These are phyloP conservation scores for Maniola hyperantus DNA, from an alignment of 2,888 invertebrate genomes.

Conservation along the genomic window DNA sequence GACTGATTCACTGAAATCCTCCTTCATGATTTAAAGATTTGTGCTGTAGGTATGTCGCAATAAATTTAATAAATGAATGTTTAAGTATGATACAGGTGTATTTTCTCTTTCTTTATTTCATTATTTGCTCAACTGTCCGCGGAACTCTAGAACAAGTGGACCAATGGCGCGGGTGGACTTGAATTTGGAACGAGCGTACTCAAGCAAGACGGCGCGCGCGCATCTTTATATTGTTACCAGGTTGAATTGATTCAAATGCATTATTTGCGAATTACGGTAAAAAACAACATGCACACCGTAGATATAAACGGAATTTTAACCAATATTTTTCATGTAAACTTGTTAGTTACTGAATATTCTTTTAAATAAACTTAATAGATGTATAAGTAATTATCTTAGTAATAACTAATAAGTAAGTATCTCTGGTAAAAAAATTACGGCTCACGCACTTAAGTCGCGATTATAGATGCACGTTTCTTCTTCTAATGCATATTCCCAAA, in stretches of 20 bases:
- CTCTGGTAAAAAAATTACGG: too few species aligned
- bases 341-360: too few species aligned
- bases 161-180: conserved; percentile 47
- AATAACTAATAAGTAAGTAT: too few species aligned
- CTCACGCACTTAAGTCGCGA: too few species aligned
- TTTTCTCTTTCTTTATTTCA: conserved; percentile 1
- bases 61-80: background rate
- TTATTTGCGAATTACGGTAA: conserved; percentile 22
- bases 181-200: conserved; percentile 51
- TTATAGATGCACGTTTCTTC: too few species aligned
- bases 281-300: too few species aligned
- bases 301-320: background rate
- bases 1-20: too few species aligned
- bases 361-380: too few species aligned
- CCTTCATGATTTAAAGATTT: too few species aligned
- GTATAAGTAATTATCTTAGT: too few species aligned
- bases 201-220: conserved; percentile 48
- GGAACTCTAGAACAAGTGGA: conserved; percentile 48
- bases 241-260: conserved; percentile 24
- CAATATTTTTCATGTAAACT: background rate
- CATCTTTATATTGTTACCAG: conserved; percentile 40
- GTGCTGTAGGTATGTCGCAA: background rate
- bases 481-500: too few species aligned
- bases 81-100: background rate
- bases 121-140: conserved; percentile 19